Base-by-base conservation (phyloP, 2,888 invertebrate genomes). In the Luffia ferchaultella region DNA sequence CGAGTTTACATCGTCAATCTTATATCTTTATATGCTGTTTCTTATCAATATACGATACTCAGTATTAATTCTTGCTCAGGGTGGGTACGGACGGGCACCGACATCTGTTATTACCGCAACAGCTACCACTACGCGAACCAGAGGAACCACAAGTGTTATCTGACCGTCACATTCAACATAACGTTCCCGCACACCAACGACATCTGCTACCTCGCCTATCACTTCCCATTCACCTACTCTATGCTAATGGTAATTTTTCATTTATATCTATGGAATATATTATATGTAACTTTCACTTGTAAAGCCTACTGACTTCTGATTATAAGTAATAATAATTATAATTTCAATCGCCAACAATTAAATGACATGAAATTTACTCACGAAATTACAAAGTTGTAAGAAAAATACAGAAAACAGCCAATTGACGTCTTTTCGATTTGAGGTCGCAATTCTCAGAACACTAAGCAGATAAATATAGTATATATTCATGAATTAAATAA, bases 171-270 rank as follows among this genome's bases (percentile, higher is more conserved):
- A 2, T 95, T 95, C 76, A 90, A 88, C 57, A 84, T 95, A 30
- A 87, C 83, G 46, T 95, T 95, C 71, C 89, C 88, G 2, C 90
- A 93, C 70, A 75, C 83, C 48, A 86, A 89, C 55, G 95, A 95
- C 65, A 87, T 93, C 48, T 92, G 93, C 68, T 95, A 95, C 70
- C 70, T 95, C 54, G 94, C 95, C 1, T 95, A 95, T 66, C 94
- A 95, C 73, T 95, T 90, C 68, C 95, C 95, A 0, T 95, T 92
- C 70, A 92, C 93, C 0, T 95, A 93, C 67, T 89, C 92, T 16
- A 88, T 88, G 70, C 78, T 93, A 64, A 84, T 91, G 89, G 90
- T 91, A 60, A 46, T 20, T n/a, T 18, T 50, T 50, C 20, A 17
- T 40, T 9, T 15, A 7, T 40, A 40, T 40, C 15, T 40, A 15